Evolutionary conservation across 2,888 invertebrate genomes (phyloP), one percentile per base, ranked within the genome.

Genomic region (Aphidius colemani): DNA sequence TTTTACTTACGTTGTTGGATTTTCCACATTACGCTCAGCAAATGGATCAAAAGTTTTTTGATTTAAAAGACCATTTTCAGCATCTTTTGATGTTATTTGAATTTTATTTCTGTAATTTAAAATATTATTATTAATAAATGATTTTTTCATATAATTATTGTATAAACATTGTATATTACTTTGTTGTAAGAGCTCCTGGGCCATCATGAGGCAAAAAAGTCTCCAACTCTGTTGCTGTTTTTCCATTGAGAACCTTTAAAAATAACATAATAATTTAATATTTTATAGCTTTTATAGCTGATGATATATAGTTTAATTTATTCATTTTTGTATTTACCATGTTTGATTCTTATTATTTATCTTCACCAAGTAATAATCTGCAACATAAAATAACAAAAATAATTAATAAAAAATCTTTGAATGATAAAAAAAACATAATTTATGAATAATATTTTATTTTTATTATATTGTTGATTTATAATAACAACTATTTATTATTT

Each of bases 1-100:
- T 13, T 13, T 11, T 7, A 87, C 92, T 91, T 86, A 93, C 93
- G 93, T 90, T 67, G 93, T 93, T 64, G 93, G 91, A 82, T 91
- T 91, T 56, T 88, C 88, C 74, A 89, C 83, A 73, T 87, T 87
- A 61, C 94, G 85, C 71, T 90, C 89, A 53, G 85, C 81, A 80
- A 94, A 93, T 0, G 93, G 93, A 83, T 94, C 91, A 77, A 87
- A 93, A 48, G 87, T 86, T 63, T 84, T 83, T 69, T 80, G 76
- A 68, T 82, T 80, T 67, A 81, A 85, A 61, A 79, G 75, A 61
- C 79, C 77, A 50, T 78, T 76, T 82, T 92, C 92, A 44, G 85
- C 83, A 83, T 92, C 89, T 73, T 86, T 87, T 9, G 82, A 75
- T 18, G 85, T 83, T 71, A 89, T 76, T 70, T 76, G 75, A 30